Percentiles rank a stretch among this genome's conserved stretches.
Conservation (phyloP, 2,888 invertebrate species). For the Iselma pallidipennis region DNA sequence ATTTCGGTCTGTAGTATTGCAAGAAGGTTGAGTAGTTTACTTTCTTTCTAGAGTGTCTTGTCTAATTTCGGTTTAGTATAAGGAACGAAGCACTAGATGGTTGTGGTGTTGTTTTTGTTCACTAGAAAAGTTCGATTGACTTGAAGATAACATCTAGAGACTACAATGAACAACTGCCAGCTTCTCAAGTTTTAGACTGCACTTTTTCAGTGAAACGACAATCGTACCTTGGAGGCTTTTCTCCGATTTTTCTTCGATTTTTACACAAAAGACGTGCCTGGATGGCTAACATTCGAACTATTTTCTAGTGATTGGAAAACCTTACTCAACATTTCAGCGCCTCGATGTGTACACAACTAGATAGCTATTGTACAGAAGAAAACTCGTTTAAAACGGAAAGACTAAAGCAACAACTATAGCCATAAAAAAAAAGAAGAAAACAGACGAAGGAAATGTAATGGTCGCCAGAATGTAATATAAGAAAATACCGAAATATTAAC, state of each 20-base stretch:
- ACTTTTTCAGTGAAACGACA: constrained; percentile 20
- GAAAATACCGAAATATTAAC: background rate
- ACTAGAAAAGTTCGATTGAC: constrained; percentile 38
- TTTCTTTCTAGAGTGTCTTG: background rate
- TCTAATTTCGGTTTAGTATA: background rate
- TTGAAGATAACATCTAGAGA: constrained; percentile 34
- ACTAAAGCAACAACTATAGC: too few relatives aligned
- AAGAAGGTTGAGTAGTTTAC: background rate
- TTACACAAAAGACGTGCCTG: background rate
- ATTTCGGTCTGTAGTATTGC: background rate
- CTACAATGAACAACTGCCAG: constrained; percentile 33
- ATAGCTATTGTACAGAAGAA: too few relatives aligned
- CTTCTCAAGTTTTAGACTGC: constrained; percentile 26
- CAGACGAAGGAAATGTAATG: too few relatives aligned
- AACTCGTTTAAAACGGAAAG: too few relatives aligned
- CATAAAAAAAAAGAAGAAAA: too few relatives aligned
- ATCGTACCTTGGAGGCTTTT: background rate
- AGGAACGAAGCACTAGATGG: background rate
- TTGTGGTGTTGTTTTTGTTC: constrained; percentile 31
- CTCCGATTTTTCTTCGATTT: background rate
- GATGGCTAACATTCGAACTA: background rate
- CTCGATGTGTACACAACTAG: too few relatives aligned
- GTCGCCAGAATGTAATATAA: too few relatives aligned
- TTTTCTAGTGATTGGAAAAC: background rate
- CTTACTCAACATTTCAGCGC: background rate